phyloP scores from a whole-genome alignment of 2,113 vertebrate genomes.

The Onychostruthus taczanowskii region DNA sequence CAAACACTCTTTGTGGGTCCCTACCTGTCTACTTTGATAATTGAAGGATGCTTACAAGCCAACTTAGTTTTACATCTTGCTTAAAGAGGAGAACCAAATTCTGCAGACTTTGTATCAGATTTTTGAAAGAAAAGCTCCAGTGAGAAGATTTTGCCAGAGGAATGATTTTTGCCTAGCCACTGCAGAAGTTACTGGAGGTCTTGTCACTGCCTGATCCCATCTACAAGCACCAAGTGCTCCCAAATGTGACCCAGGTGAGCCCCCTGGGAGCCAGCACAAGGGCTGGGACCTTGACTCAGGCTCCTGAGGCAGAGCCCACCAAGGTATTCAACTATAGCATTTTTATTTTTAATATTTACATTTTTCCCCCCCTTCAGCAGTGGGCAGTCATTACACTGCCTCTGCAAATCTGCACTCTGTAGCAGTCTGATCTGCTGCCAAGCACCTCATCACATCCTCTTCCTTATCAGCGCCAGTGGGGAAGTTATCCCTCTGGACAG shows the following conservation, averaged over 20 bases:
- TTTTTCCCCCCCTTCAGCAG: background rate
- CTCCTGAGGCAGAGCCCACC: background rate
- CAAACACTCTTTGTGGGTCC: background rate
- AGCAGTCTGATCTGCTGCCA: background rate
- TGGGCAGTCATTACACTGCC: fast-evolving
- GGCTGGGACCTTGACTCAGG: background rate
- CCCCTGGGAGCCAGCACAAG: background rate
- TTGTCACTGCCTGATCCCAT: background rate
- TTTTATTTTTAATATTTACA: background rate
- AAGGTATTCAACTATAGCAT: background rate
- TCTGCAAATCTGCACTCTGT: background rate
- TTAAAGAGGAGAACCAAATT: background rate
- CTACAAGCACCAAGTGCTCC: fast-evolving
- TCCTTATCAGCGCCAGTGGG: background rate
- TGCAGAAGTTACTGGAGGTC: background rate
- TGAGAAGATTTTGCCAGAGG: background rate
- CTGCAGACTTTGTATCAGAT: background rate
- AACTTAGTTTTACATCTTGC: background rate
- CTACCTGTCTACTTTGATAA: background rate
- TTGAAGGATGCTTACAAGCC: background rate
- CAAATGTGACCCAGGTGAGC: fast-evolving
- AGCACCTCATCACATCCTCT: background rate
- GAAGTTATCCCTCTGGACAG: background rate
- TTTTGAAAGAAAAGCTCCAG: background rate
- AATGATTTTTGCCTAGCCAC: background rate